Conservation (phyloP, 2,888 invertebrate genomes). For the Apantesis nais region DNA sequence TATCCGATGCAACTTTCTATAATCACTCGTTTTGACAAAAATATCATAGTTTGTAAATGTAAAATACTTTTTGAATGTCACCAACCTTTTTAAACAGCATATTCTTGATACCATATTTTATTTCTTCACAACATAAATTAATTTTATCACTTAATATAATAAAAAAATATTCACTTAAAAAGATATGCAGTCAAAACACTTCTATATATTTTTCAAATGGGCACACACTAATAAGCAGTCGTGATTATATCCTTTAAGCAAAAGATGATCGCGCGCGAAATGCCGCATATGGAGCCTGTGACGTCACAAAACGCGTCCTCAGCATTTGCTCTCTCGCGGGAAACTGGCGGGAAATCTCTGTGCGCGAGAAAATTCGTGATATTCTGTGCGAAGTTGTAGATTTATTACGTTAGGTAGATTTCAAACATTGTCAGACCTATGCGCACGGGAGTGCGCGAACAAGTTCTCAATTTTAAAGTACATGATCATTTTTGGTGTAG, state of each 20-base stretch:
- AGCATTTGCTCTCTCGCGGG: slow-evolving; percentile 53
- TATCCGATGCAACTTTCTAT: background rate
- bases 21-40: background rate
- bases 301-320: slow-evolving; percentile 53
- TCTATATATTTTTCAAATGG: background rate
- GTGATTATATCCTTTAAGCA: background rate
- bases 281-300: slow-evolving; percentile 36
- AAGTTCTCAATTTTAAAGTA: background rate
- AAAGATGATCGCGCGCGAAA: slow-evolving; percentile 13
- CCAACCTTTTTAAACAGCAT: background rate
- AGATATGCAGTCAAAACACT: background rate
- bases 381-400: slow-evolving; percentile 8
- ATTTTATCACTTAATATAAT: slow-evolving; percentile 1
- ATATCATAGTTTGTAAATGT: background rate
- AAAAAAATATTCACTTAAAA: background rate
- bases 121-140: background rate
- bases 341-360: slow-evolving; percentile 63
- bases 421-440: slow-evolving; percentile 1
- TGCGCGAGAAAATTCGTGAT: slow-evolving; percentile 31
- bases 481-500: background rate
- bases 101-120: background rate
- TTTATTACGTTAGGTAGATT: slow-evolving; percentile 13
- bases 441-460: background rate
- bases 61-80: background rate
- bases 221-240: slow-evolving; percentile 2